Evolutionary conservation across 2,888 invertebrate species (phyloP), one percentile per base, ranked within the genome.

Genomic region (Erebia ligea): DNA sequence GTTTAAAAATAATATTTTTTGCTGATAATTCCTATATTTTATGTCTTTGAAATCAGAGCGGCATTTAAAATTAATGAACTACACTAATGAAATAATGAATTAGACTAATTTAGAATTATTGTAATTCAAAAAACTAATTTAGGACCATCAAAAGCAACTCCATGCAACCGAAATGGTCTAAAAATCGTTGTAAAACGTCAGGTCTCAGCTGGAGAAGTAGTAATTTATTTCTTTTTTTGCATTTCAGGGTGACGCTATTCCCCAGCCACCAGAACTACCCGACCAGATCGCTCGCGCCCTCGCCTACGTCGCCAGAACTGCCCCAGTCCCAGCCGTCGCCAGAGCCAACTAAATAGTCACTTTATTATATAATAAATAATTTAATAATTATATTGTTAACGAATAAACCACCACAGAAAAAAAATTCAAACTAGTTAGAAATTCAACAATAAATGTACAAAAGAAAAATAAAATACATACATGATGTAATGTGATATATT

Each of bases 201-300:
- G 17, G 57, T 9, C 1, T 9, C 21, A 13, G 15, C 19, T 13
- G 13, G 19, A 56, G 19, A 2, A 19, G 8, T 25, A 5, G 9
- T 52, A 40, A 64, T 64, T 58, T 45, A 11, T 8, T 70, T 71
- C 67, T 59, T 73, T 69, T 71, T 58, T 68, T 68, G 72, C 42
- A 67, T 85, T 83, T 21, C 84, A 92, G 92, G 88, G 92, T 78
- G 84, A 85, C 71, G 84, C 85, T 21, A 76, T 95, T 73, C 95
- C 95, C 42, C 93, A 92, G 15, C 85, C 94, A 11, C 95, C 90
- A 4, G 90, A 93, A 65, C 86, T 94, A 21, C 95, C 95, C 9
- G 86, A 86, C 11, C 89, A 84, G 66, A 95, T 95, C 82, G 79
- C 86, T 48, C 89, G 89, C 80, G 86, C 92, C n/a, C 80, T 94